A percentile compares a stretch with the other conserved stretches of the same genome.
Conservation (phyloP, 1,140 invertebrate genomes). For the Diabrotica virgifera region DNA sequence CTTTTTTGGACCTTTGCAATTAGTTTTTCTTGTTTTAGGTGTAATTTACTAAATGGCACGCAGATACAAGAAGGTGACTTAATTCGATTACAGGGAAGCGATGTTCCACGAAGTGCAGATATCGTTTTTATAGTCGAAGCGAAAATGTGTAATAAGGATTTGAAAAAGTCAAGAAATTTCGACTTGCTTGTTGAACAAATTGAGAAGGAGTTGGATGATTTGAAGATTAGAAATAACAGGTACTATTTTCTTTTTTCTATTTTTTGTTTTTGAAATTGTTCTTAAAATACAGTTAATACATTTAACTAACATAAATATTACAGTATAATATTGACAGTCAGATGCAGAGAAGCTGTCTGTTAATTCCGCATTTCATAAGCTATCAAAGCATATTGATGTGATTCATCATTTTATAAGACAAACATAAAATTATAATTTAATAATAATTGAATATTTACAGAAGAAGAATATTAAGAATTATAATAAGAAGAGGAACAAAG, state of each 20-base stretch:
- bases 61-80: slow-evolving; percentile 70
- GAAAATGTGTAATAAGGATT: slow-evolving; percentile 72
- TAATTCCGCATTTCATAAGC: no score
- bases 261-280: no score
- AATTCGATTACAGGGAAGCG: slow-evolving; percentile 51
- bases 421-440: no score
- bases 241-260: slow-evolving; percentile 30
- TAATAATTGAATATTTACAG: no score
- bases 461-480: no score
- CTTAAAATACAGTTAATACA: no score
- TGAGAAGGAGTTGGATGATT: slow-evolving; percentile 63
- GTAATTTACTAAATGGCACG: slow-evolving; percentile 61
- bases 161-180: slow-evolving; percentile 62
- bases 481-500: no score
- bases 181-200: slow-evolving; percentile 63
- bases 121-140: slow-evolving; percentile 87
- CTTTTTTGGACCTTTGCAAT: slow-evolving; percentile 13
- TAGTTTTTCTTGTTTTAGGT: slow-evolving; percentile 48
- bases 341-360: no score
- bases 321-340: no score
- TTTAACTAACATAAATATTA: no score
- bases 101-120: slow-evolving; percentile 68
- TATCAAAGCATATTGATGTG: no score
- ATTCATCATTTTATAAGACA: no score
- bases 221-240: slow-evolving; percentile 65